Base-by-base conservation (phyloP, 1,140 invertebrate species). In the Ceratitis capitata region DNA sequence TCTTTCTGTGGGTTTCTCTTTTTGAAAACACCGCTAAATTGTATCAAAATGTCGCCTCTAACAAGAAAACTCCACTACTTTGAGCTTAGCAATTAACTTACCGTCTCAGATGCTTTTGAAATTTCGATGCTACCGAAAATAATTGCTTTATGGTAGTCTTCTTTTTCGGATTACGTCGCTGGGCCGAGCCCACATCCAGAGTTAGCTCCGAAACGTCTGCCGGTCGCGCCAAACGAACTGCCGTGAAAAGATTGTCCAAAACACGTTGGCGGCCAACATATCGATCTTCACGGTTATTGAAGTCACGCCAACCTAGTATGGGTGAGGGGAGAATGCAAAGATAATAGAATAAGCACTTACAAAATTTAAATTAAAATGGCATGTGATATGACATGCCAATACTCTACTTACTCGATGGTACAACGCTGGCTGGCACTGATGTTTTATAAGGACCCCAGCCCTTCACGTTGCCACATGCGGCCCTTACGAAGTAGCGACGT, bases 111-210 rank as follows among this genome's bases (percentile, higher is more conserved):
- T 96, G 96, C 92, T 98, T 99, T 91, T 98, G 97, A 90, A 99
- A 99, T 92, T 99, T 99, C 87, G 97, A 97, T 12, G 97, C 96
- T 3, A 97, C 96, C 0, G 97, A 96, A 91, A 99, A 99, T 1
- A 99, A 94, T 89, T 98, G 97, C 88, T 98, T 97, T 64, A 99
- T 97, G 64, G 97, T 97, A 82, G 97, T 97, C 85, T 97, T 97
- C 90, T 98, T 97, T 89, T 95, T 95, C 88, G 96, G 94, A 89
- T 93, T 92, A 92, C 96, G 93, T 86, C 94, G 92, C 89, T 96
- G 94, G 3, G 93, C 93, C 3, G 93, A 93, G 5, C 93, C 92
- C 45, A 95, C 94, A 83, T 95, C 93, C 47, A 92, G 91, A 42
- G 92, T 89, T 82, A 93, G 88, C 85, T 93, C 93, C 1, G 93